These are phyloP conservation scores for Philotrypesis tridentata DNA, from an alignment of 1,140 invertebrate genomes.

Conservation along the genomic window DNA sequence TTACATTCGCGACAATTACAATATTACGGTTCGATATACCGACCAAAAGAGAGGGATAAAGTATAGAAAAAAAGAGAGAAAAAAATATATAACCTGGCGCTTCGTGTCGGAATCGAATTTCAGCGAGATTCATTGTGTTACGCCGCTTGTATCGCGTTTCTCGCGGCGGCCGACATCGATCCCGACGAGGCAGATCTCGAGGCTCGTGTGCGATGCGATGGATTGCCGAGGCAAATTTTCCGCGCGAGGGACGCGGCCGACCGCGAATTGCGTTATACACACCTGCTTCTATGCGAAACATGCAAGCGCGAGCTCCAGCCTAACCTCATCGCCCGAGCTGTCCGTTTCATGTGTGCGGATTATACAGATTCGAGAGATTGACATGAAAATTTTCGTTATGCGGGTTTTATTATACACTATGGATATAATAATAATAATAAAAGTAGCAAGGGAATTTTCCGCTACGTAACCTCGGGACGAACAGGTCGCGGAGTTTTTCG, in stretches of 20 bases:
- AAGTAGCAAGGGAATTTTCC: no score
- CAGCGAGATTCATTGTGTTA: conserved; percentile 42
- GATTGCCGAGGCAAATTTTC: background rate
- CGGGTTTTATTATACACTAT: no score
- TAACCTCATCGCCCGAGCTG: background rate
- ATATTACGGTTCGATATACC: background rate
- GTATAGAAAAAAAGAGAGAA: background rate
- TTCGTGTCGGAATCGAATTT: conserved; percentile 35
- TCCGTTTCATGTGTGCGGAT: no score
- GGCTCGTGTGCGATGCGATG: background rate
- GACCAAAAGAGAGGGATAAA: background rate
- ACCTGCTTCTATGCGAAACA: background rate
- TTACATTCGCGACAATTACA: background rate
- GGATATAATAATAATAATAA: no score
- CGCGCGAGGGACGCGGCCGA: background rate
- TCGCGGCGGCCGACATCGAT: conserved; percentile 34
- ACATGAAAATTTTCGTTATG: no score
- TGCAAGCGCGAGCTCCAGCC: no score
- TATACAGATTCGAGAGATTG: no score
- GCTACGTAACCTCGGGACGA: no score
- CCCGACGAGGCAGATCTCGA: background rate
- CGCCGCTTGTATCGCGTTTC: conserved; percentile 23
- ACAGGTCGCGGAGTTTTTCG: no score
- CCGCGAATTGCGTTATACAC: background rate
- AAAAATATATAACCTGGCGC: background rate